Evolutionary conservation across 2,113 vertebrate species (phyloP).

Genomic region (Coryphaenoides rupestris): DNA sequence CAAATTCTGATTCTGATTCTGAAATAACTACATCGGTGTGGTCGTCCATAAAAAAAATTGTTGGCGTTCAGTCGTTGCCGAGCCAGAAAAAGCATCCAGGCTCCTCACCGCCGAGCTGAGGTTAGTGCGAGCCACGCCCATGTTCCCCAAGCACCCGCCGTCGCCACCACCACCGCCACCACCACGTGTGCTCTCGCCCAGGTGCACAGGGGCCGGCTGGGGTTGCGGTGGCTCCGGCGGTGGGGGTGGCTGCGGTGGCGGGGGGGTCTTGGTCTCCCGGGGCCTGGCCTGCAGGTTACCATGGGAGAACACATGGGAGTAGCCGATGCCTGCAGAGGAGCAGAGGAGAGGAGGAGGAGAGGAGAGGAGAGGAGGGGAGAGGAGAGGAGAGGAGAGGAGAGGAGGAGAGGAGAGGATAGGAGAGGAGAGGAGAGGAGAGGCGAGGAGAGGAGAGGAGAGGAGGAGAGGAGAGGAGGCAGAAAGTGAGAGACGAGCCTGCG

Average conservation of each 20-base stretch:
- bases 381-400: conserved; percentile 31
- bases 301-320: conserved; percentile 77
- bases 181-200: conserved; percentile 70
- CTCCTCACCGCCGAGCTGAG: conserved; percentile 72
- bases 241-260: too few relatives aligned
- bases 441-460: too few relatives aligned
- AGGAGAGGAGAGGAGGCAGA: conserved; percentile 37
- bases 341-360: conserved; percentile 40
- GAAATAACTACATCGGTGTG: too few relatives aligned
- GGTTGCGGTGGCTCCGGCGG: too few relatives aligned
- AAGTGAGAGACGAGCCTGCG: conserved; percentile 68
- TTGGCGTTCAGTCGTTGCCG: not conserved
- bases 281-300: conserved; percentile 69
- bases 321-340: conserved; percentile 74
- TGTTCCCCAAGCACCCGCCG: conserved; percentile 40
- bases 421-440: conserved; percentile 23
- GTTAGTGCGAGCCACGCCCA: conserved; percentile 53
- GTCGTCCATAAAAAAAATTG: too few relatives aligned
- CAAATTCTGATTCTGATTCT: too few relatives aligned
- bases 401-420: conserved; percentile 34
- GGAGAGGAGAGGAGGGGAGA: too few relatives aligned
- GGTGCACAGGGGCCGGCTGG: conserved; percentile 74
- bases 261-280: conserved; percentile 77
- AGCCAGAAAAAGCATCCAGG: not conserved
- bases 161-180: conserved; percentile 69